Conservation (phyloP, 2,113 vertebrate genomes). For the Chunga burmeisteri region DNA sequence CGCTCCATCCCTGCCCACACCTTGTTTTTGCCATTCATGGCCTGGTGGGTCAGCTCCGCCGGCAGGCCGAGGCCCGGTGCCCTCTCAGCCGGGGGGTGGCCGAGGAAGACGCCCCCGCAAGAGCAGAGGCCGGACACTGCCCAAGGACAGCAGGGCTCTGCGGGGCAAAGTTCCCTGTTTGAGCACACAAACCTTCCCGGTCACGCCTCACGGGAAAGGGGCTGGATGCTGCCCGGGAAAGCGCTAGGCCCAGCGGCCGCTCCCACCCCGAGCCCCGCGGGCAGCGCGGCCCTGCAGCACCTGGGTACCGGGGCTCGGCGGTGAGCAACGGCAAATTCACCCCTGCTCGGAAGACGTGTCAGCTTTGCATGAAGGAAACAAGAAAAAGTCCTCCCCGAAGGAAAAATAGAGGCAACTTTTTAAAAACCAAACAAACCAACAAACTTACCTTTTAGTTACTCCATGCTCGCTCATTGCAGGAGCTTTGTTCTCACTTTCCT, state of each 20-base stretch:
- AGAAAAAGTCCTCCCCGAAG: background rate
- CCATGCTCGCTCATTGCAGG: background rate
- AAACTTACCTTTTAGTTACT: background rate
- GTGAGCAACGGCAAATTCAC: rapidly evolving
- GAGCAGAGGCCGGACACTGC: rapidly evolving
- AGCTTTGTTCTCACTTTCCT: background rate
- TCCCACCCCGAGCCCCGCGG: rapidly evolving
- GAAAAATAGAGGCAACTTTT: background rate
- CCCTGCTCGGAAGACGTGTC: rapidly evolving
- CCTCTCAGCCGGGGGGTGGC: rapidly evolving
- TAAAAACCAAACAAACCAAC: background rate
- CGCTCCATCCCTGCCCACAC: rapidly evolving
- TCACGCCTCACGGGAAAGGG: rapidly evolving
- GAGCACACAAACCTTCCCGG: background rate
- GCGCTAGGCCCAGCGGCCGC: rapidly evolving
- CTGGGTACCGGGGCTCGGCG: rapidly evolving
- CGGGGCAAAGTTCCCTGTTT: rapidly evolving
- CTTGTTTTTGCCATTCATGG: rapidly evolving
- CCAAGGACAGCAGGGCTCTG: background rate
- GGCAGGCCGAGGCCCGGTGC: background rate
- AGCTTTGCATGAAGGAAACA: background rate
- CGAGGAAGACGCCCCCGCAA: rapidly evolving
- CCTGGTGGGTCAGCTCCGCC: rapidly evolving
- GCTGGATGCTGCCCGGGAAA: rapidly evolving
- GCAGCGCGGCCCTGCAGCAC: background rate